Percentiles rank a stretch among this genome's conserved stretches.
Evolutionary conservation across 2,888 invertebrate genomes (phyloP).

Genomic region (Andrena bucephala): DNA sequence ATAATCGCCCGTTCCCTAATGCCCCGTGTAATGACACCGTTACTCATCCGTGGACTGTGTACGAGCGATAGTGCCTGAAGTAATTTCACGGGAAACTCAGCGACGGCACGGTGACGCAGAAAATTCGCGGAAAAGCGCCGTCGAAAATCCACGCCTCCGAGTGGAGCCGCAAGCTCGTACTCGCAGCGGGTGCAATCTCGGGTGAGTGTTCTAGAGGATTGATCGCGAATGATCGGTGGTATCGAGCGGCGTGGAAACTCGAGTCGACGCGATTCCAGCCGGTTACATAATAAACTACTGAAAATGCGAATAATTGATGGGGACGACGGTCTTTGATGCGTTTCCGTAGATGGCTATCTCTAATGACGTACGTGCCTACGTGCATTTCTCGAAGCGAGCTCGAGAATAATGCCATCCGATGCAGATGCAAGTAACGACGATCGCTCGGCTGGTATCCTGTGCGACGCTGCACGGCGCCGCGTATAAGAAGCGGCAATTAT

Average conservation of each 20-base stretch:
- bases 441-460: not conserved
- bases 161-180: no score
- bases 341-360: slow-evolving; percentile 28
- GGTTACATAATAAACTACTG: slow-evolving; percentile 34
- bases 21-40: slow-evolving; percentile 28
- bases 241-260: not conserved
- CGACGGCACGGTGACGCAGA: slow-evolving; percentile 9
- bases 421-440: not conserved
- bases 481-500: slow-evolving; percentile 38
- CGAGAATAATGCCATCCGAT: not conserved
- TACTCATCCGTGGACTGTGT: slow-evolving; percentile 29
- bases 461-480: not conserved
- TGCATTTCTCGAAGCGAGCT: slow-evolving; percentile 3
- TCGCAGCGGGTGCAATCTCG: not conserved
- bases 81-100: not conserved
- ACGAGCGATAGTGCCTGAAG: slow-evolving; percentile 25
- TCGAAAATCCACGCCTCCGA: no score
- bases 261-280: not conserved
- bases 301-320: slow-evolving; percentile 20
- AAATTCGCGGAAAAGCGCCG: not conserved
- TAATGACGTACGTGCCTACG: slow-evolving; percentile 17
- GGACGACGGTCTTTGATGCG: slow-evolving; percentile 13
- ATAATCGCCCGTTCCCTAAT: slow-evolving; percentile 9
- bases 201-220: not conserved
- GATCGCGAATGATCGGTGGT: not conserved